Evolutionary conservation across 1,140 invertebrate species (phyloP), one percentile per base, ranked within the genome.

Genomic region (Zaprionus camerounensis): DNA sequence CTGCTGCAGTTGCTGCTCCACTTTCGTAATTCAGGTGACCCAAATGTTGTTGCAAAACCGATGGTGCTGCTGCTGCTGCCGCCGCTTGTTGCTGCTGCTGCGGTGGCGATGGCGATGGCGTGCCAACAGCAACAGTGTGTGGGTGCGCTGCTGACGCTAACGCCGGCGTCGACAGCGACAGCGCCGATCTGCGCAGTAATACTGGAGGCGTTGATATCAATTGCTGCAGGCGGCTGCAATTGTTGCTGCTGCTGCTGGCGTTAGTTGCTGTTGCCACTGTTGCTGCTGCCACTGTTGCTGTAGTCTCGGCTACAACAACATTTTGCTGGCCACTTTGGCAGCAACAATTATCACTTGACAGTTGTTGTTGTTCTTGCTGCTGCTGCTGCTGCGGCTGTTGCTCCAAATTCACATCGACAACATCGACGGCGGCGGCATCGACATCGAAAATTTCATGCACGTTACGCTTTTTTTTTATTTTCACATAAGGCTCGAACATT

Each of bases 401-500:
- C 67, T 91, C 81, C 73, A 91, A 82, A 88, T 91, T 73, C 61
- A 79, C 77, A 74, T 74, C 68, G 53, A 79, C 77, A 76, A 76
- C 65, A 77, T 53, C 67, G 49, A 72, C 73, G 67, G 73, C 64
- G 49, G 65, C 38, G 15, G 9, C 36, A 15, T 63, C 59, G 76
- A 76, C 86, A 62, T 87, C 80, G 71, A 91, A 91, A 58, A 91
- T 91, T 91, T 92, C 82, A 69, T 91, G 74, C 67, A 87, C 66
- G 78, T 84, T 91, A 72, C 84, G 87, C 91, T 92, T 92, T 92
- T 92, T 92, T 81, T 92, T 92, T 12, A 90, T 92, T 92, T 92
- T 92, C 82, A 92, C 91, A 92, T 90, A 92, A 53, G 91, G 91
- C 90, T 92, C 91, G 83, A 92, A 92, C 91, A 92, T 92, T 92